Evolutionary conservation across 2,113 vertebrate species (phyloP), one percentile per base, ranked within the genome.

Genomic region (Crotalus viridis): DNA sequence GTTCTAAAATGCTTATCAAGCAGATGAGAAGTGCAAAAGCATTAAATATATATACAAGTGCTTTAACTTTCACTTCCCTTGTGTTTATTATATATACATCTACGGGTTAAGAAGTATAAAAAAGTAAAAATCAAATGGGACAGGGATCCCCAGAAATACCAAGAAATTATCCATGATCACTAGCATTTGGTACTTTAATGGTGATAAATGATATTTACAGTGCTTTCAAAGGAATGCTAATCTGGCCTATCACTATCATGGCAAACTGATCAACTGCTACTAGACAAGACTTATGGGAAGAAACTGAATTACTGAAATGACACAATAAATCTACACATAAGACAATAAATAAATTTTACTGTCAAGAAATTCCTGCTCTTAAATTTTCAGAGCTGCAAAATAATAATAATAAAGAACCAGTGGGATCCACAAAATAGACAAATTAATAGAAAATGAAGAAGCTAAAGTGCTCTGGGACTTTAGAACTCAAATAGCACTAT

Each of bases 341-440:
- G 54, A 39, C 28, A 89, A 26, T 15, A 57, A 74, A 0, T n/a
- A 95, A 57, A 59, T 52, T 46, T 48, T 92, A 74, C 51, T 93
- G 69, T 61, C 92, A 93, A 90, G 0, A 95, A 95, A 90, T 1
- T 39, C 69, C 87, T 93, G 28, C 64, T 88, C 28, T 87, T 89
- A 69, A 90, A 90, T 87, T 87, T 85, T 64, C 87, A 15, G 9
- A 33, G 92, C 46, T 57, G 46, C 85, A 87, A 10, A 86, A 61
- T 86, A 81, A 56, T 19, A 26, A 87, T 33, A 13, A 26, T n/a
- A 64, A 64, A n/a, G 59, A 64, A 69, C 64, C 0, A 4, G 13
- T 17, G 28, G 28, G 4, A 15, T n/a, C 64, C 64, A 33, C 13
- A 15, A 69, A 69, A 69, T 33, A 69, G 64, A 69, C 64, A 69